Base-by-base conservation (phyloP, 2,113 vertebrate species). In the Mastomys coucha region DNA sequence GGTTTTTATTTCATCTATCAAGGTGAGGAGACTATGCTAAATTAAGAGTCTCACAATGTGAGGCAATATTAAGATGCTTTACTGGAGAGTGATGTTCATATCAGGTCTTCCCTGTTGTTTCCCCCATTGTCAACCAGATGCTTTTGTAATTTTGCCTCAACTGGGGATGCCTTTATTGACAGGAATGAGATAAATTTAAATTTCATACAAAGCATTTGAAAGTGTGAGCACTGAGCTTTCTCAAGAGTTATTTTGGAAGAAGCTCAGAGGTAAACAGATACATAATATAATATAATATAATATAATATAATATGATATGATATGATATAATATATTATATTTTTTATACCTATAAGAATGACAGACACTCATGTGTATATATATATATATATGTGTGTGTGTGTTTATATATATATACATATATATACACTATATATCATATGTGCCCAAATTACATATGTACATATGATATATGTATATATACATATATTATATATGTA, bases 121-220 rank as follows among this genome's bases (percentile, higher is more conserved):
- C 65, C 49, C 73, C 0, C 42, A 17, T 51, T 67, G 51, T 4
- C 60, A 82, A 96, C 76, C 42, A 53, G 42, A 87, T 89, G 42
- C 4, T n/a, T 91, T 96, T 88, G 87, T 65, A 95, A 92, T 87
- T 92, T 96, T 94, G 22, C 36, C 1, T 91, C 58, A 65, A 80
- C 14, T 45, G 92, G 94, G 90, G 73, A 95, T n/a, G 69, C 14
- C 63, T 91, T 95, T 87, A 75, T 42, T 92, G 69, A 94, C 13
- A 69, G 82, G 75, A 95, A 72, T 51, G 92, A 67, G 11, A 88
- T 73, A 16, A 39, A 93, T 82, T 42, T 73, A 70, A 26, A 89
- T 96, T 89, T 91, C 77, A 75, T 87, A 91, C 10, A 17, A 96
- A 76, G 28, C 17, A 92, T 95, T 90, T 63, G 36, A 63, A 93